Evolutionary conservation across 2,888 invertebrate genomes (phyloP).

Genomic region (Acronicta leporina): DNA sequence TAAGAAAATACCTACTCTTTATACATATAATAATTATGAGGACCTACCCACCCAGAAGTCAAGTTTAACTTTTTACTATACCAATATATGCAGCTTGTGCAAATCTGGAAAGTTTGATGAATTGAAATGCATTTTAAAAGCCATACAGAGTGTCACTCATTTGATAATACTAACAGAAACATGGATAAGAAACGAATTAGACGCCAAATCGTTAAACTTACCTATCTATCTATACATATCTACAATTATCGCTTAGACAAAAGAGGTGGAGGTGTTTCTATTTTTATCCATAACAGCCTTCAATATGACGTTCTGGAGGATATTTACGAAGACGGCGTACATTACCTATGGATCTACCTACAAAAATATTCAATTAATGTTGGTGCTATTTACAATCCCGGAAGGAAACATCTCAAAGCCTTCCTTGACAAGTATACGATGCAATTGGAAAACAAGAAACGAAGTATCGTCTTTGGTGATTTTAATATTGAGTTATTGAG

Average conservation of each 20-base stretch:
- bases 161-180: conserved; percentile 3
- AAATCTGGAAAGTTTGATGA: neutral
- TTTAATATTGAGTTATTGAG: neutral
- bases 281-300: neutral
- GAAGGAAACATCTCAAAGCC: neutral
- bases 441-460: neutral
- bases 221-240: conserved; percentile 5
- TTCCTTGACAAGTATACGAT: neutral
- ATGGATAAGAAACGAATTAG: conserved; percentile 8
- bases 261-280: conserved; percentile 1
- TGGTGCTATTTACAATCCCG: neutral
- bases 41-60: neutral
- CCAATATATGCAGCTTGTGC: neutral
- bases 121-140: no score
- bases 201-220: conserved; percentile 1
- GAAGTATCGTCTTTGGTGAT: neutral
- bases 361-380: no score
- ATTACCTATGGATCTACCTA: no score
- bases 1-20: neutral
- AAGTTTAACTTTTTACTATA: neutral
- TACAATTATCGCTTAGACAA: conserved; percentile 8
- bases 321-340: neutral
- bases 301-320: neutral
- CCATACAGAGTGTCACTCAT: neutral
- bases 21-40: neutral